Conservation (phyloP, 1,140 invertebrate genomes). For the Leptonema lineaticorne region DNA sequence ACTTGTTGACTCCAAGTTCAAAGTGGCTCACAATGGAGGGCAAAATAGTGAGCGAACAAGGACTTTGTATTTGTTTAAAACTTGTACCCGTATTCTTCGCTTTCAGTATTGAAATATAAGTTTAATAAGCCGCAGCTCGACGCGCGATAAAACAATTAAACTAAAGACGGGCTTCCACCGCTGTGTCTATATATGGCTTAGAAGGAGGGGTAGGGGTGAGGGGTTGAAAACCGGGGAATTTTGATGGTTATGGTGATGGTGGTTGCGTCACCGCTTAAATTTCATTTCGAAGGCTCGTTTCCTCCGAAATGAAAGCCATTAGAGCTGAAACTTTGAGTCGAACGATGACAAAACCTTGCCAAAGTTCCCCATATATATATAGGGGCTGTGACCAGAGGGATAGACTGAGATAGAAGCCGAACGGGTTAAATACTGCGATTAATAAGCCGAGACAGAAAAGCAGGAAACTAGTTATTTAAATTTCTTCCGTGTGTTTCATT, state of each 20-base stretch:
- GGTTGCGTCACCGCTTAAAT: neutral
- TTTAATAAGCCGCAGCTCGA: constrained; percentile 2
- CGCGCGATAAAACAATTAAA: constrained; percentile 14
- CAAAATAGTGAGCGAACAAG: too few species aligned
- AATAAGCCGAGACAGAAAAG: neutral
- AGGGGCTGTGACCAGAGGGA: neutral
- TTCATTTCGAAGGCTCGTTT: constrained; percentile 2
- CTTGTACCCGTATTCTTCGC: neutral
- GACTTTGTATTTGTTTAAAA: too few species aligned
- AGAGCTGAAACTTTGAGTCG: neutral
- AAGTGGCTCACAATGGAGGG: too few species aligned
- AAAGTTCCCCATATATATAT: neutral
- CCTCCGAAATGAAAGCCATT: constrained; percentile 10
- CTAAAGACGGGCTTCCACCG: neutral
- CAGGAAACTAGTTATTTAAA: neutral
- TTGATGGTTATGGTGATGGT: neutral
- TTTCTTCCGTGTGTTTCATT: neutral
- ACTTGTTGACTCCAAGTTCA: too few species aligned
- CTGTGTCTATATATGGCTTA: too few species aligned
- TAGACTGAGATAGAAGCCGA: constrained; percentile 4
- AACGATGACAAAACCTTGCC: neutral
- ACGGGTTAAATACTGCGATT: constrained; percentile 1
- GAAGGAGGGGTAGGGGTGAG: neutral
- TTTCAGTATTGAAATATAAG: constrained; percentile 14
- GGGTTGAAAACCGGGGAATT: too few species aligned